Percentiles rank a stretch among this genome's conserved stretches.
Evolutionary conservation across 2,113 vertebrate genomes (phyloP).

Genomic region (Heterotis niloticus): DNA sequence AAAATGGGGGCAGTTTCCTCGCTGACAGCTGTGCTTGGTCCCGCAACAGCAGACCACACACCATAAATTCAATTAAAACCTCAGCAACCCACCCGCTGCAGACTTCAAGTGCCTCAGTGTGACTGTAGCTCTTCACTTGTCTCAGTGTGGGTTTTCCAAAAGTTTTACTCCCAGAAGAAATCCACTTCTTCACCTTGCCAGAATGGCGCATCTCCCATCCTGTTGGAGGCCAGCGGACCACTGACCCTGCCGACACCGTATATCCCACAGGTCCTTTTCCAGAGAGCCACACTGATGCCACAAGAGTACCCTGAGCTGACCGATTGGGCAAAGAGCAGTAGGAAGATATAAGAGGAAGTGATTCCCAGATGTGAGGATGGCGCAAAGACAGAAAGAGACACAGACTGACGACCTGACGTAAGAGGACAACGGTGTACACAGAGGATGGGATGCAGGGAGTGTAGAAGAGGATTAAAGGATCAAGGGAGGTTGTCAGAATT

Average conservation of each 20-base stretch:
- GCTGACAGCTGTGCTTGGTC: constrained; percentile 24
- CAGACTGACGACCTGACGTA: constrained; percentile 24
- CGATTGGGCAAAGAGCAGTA: background rate
- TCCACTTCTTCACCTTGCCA: constrained; percentile 15
- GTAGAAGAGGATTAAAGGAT: constrained; percentile 28
- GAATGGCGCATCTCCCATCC: constrained; percentile 47
- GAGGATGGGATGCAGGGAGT: constrained; percentile 30
- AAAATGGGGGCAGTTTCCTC: constrained; percentile 22
- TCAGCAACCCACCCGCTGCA: background rate
- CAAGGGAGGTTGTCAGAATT: background rate
- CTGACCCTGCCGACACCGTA: constrained; percentile 50
- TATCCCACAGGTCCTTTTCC: constrained; percentile 36
- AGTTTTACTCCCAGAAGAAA: background rate
- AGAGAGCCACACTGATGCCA: constrained; percentile 21
- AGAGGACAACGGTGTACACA: constrained; percentile 19
- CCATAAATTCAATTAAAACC: background rate
- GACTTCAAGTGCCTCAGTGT: background rate
- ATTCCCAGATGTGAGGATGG: background rate
- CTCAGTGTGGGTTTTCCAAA: background rate
- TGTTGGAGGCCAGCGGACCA: constrained; percentile 45
- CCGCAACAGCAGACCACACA: background rate
- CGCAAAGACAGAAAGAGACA: constrained; percentile 20
- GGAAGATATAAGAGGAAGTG: background rate
- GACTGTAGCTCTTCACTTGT: background rate
- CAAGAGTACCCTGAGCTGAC: background rate